Percentiles rank a stretch among this genome's conserved stretches.
These are phyloP conservation scores for Beris morrisii DNA, from an alignment of 2,888 invertebrate species.

Conservation along the genomic window DNA sequence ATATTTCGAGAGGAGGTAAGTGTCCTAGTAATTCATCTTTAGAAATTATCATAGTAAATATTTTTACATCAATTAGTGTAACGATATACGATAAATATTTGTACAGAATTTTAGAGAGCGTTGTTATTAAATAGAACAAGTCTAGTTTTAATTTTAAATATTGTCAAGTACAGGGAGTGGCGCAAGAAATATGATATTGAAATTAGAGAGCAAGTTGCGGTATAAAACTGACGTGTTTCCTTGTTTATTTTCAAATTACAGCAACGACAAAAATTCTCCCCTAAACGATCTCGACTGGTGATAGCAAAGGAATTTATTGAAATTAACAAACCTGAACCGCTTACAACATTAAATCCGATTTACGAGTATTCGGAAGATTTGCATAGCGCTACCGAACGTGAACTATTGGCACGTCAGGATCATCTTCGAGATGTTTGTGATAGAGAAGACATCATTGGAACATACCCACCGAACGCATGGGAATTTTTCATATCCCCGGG, in stretches of 20 bases:
- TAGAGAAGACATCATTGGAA: slow-evolving; percentile 52
- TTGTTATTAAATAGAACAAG: too few species aligned
- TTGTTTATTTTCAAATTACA: slow-evolving; percentile 15
- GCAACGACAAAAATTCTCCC: slow-evolving; percentile 30
- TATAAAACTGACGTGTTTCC: too few species aligned
- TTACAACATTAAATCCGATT: slow-evolving; percentile 53
- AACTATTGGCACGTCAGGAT: slow-evolving; percentile 58
- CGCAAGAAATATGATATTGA: too few species aligned
- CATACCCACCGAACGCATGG: slow-evolving; percentile 66
- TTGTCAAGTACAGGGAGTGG: too few species aligned
- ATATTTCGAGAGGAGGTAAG: slow-evolving; percentile 32
- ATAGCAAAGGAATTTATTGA: slow-evolving; percentile 17
- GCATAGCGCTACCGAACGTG: slow-evolving; percentile 56
- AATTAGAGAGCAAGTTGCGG: too few species aligned
- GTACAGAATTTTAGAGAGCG: neutral
- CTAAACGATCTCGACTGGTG: slow-evolving; percentile 29
- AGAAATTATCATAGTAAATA: neutral
- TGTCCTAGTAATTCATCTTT: neutral
- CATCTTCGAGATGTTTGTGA: slow-evolving; percentile 59
- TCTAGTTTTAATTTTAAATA: too few species aligned
- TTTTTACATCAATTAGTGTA: neutral
- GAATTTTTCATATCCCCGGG: slow-evolving; percentile 72
- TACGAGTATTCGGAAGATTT: slow-evolving; percentile 57
- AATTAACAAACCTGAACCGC: slow-evolving; percentile 19
- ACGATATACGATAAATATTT: neutral